phyloP scores from a whole-genome alignment of 2,113 vertebrate species.

The Oostethus manadensis region DNA sequence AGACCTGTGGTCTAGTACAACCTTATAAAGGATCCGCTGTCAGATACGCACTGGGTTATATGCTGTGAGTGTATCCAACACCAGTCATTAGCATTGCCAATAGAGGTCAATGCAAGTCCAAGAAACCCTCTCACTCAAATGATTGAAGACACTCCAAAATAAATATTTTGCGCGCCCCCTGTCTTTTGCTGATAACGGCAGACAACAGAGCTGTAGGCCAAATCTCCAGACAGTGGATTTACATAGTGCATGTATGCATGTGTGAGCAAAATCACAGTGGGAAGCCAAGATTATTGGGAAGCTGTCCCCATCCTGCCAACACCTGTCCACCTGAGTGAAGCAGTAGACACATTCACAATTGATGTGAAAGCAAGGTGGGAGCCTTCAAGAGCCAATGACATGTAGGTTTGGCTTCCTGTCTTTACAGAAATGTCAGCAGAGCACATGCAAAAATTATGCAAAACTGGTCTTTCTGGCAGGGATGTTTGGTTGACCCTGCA shows the following conservation, averaged over 20 bases:
- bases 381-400: conserved; percentile 57
- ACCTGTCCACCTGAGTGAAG: conserved; percentile 52
- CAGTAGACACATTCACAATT: conserved; percentile 51
- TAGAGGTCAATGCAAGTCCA: conserved; percentile 14
- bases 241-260: conserved; percentile 13
- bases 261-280: conserved; percentile 12
- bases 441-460: conserved; percentile 12
- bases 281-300: conserved; percentile 53
- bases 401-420: conserved; percentile 53
- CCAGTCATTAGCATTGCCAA: not conserved
- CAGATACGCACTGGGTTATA: not conserved
- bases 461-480: conserved; percentile 19
- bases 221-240: conserved; percentile 36
- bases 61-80: not conserved
- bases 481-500: conserved; percentile 38
- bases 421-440: conserved; percentile 62
- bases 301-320: conserved; percentile 57
- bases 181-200: conserved; percentile 61
- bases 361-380: conserved; percentile 35
- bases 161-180: conserved; percentile 46
- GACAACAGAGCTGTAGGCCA: conserved; percentile 38
- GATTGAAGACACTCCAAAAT: conserved; percentile 31
- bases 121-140: conserved; percentile 25
- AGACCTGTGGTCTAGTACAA: no score
- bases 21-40: not conserved